Base-by-base conservation (phyloP, 2,113 vertebrate species). In the Malurus cyaneus region DNA sequence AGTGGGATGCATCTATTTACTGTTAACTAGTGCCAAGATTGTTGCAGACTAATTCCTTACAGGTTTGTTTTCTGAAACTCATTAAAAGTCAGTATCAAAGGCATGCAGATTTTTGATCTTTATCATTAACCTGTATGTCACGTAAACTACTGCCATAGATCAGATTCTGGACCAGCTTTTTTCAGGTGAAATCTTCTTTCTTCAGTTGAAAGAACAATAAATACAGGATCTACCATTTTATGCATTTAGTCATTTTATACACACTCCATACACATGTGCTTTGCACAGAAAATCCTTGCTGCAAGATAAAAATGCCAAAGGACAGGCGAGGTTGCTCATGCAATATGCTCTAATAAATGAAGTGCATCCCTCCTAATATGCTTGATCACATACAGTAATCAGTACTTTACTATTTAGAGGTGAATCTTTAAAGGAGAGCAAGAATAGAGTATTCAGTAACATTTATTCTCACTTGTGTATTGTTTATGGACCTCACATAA, bases 401-500 rank as follows among this genome's bases (percentile, higher is more conserved):
- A 44, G 20, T 41, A 65, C 57, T 91, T 80, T 16, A 44, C 29
- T 67, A 41, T 49, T 67, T 60, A 42, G 41, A 67, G 25, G 31
- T 64, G 19, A 71, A 41, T 83, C 32, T 86, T 47, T 62, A 56
- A 89, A 83, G 24, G 73, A 6, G 18, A 88, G 50, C 36, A 5
- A 70, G 21, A 46, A 65, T 6, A 69, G 17, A 91, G 20, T 54
- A 77, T 17, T 70, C 50, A 36, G 52, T 49, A 74, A 62, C 18
- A 89, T 73, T 94, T 73, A 83, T 66, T 80, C 60, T 82, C 26
- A 77, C 86, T 82, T 80, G 52, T 86, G 54, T 80, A 61, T 77
- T 73, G 85, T 78, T 89, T 92, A 83, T 60, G 60, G 39, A 49
- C 70, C 52, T 95, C 93, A 88, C 56, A 92, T 77, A 86, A 66